Conservation (phyloP, 64 coral and sea anemone species). For the Stylophora pistillata region DNA sequence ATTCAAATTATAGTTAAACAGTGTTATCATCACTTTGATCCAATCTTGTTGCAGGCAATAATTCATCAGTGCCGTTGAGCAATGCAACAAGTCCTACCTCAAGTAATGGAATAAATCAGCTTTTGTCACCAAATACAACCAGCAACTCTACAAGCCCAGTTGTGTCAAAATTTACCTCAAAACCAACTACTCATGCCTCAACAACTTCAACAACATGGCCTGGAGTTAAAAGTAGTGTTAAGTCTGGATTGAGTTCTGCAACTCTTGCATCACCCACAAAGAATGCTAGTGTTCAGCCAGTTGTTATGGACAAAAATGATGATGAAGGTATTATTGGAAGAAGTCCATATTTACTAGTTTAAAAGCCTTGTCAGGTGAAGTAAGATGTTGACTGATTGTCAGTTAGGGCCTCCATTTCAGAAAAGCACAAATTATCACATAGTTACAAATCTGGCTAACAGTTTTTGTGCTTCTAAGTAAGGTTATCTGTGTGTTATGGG, state of each 20-base stretch:
- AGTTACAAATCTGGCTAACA: too few species aligned
- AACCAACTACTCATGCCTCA: background rate
- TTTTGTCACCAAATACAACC: background rate
- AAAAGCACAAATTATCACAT: too few species aligned
- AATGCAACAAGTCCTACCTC: background rate
- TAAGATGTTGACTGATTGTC: too few species aligned
- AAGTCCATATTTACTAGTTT: background rate
- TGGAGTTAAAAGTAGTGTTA: too few species aligned
- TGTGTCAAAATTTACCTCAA: background rate
- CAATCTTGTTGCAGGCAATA: background rate
- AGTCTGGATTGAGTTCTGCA: background rate
- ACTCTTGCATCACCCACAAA: background rate
- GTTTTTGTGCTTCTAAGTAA: too few species aligned
- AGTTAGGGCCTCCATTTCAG: too few species aligned
- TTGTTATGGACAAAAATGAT: background rate
- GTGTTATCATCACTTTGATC: background rate
- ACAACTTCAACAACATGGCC: background rate
- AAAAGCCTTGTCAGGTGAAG: too few species aligned
- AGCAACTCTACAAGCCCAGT: background rate
- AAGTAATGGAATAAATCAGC: slow-evolving; percentile 24
- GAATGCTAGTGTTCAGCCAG: background rate
- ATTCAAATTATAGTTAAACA: background rate
- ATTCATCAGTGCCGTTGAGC: slow-evolving; percentile 4
- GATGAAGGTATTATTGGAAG: background rate
- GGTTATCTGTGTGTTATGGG: too few species aligned